A percentile compares a stretch with the other conserved stretches of the same genome.
Conservation (phyloP, 30 jellyfish, hydroid and myxozoan genomes). For the Turritopsis dohrnii region DNA sequence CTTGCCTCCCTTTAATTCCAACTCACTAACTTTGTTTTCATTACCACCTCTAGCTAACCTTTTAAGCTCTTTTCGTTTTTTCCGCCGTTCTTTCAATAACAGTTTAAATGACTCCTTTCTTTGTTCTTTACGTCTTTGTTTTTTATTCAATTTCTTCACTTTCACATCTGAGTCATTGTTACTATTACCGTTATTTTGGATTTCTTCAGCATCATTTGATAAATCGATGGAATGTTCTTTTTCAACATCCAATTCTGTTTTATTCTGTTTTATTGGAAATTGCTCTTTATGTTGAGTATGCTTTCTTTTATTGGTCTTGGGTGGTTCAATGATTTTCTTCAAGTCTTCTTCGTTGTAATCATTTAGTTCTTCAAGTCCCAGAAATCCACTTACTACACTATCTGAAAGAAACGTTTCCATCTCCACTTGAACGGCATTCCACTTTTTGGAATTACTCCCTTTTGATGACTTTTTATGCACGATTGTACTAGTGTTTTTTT, state of each 20-base stretch:
- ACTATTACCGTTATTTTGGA: background rate
- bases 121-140: slow-evolving; percentile 19
- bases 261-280: background rate
- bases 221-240: background rate
- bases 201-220: background rate
- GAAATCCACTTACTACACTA: slow-evolving; percentile 47
- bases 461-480: background rate
- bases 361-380: slow-evolving; percentile 64
- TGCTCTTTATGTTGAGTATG: background rate
- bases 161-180: background rate
- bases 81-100: slow-evolving; percentile 30
- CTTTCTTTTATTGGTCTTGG: slow-evolving; percentile 2
- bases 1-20: background rate
- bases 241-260: background rate
- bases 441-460: background rate
- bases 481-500: background rate
- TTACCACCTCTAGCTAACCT: background rate
- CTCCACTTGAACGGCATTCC: slow-evolving; percentile 37
- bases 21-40: background rate
- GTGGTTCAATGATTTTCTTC: slow-evolving; percentile 3
- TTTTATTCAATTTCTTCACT: slow-evolving; percentile 23
- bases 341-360: slow-evolving; percentile 53
- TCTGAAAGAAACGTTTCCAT: slow-evolving; percentile 25
- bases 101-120: slow-evolving; percentile 13
- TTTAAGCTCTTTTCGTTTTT: slow-evolving; percentile 9